phyloP scores from a whole-genome alignment of 2,113 vertebrate species.

The Paramisgurnus dabryanus region DNA sequence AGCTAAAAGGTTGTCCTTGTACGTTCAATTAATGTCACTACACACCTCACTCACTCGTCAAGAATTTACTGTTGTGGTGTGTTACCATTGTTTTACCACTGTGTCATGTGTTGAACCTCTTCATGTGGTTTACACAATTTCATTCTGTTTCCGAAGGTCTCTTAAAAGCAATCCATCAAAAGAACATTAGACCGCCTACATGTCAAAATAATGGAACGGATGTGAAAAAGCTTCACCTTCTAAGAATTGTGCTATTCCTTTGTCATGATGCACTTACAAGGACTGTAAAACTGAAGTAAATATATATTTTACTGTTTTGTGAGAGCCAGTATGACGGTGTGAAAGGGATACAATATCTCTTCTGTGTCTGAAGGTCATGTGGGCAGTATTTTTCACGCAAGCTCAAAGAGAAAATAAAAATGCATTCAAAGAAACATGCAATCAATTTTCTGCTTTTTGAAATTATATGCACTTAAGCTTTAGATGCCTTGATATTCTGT shows the following conservation, averaged over 20 bases:
- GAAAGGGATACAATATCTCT: not conserved
- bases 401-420: not conserved
- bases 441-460: too few relatives aligned
- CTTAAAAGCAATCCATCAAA: not conserved
- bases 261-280: not conserved
- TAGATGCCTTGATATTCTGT: not conserved
- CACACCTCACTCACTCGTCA: not conserved
- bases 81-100: not conserved
- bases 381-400: not conserved
- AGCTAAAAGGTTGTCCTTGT: not conserved
- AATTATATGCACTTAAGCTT: not conserved
- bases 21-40: not conserved
- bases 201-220: slow-evolving; percentile 3
- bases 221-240: not conserved
- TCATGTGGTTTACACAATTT: not conserved
- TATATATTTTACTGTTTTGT: too few relatives aligned
- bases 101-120: not conserved
- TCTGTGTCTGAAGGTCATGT: slow-evolving; percentile 3
- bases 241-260: not conserved
- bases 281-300: too few relatives aligned
- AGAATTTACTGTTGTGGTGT: not conserved
- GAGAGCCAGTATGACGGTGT: not conserved
- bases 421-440: not conserved
- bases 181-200: not conserved
- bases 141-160: not conserved